Evolutionary conservation across 2,888 invertebrate species (phyloP).

Genomic region (Drosophila yooni): DNA sequence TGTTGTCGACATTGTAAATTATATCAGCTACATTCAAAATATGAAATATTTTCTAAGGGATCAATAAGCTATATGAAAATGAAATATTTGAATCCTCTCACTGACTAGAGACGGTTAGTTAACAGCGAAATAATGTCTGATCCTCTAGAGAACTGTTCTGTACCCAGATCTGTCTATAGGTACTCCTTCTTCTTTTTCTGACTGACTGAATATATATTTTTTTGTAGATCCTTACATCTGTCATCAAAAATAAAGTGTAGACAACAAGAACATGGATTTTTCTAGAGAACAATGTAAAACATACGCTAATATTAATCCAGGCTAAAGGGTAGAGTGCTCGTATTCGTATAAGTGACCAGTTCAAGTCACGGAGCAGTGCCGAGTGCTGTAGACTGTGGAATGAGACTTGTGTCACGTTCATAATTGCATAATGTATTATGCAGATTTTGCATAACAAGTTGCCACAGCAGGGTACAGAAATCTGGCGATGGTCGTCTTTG

Average conservation of each 20-base stretch:
- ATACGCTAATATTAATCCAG: not conserved
- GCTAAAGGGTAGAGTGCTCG: conserved; percentile 3
- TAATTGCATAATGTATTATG: conserved; percentile 79
- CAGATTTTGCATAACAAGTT: conserved; percentile 78
- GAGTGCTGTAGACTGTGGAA: conserved; percentile 14
- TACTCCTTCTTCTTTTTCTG: not conserved
- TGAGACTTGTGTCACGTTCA: conserved; percentile 73
- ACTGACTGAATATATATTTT: not conserved
- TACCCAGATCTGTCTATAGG: not conserved
- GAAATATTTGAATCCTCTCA: not conserved
- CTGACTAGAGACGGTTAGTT: not conserved
- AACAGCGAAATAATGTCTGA: not conserved
- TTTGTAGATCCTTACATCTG: not conserved
- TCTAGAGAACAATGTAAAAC: not conserved
- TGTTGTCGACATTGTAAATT: conserved; percentile 25
- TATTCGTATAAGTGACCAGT: conserved; percentile 12
- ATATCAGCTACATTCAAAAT: conserved; percentile 11
- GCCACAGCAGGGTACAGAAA: conserved; percentile 50
- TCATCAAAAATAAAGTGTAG: not conserved
- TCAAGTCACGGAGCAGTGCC: conserved; percentile 1
- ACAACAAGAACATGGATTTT: not conserved
- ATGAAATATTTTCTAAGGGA: not conserved
- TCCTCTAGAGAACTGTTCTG: not conserved
- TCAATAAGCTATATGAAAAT: not conserved
- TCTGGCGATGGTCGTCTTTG: conserved; percentile 53